Conservation (phyloP, 2,888 invertebrate genomes). For the Cephalotes varians region DNA sequence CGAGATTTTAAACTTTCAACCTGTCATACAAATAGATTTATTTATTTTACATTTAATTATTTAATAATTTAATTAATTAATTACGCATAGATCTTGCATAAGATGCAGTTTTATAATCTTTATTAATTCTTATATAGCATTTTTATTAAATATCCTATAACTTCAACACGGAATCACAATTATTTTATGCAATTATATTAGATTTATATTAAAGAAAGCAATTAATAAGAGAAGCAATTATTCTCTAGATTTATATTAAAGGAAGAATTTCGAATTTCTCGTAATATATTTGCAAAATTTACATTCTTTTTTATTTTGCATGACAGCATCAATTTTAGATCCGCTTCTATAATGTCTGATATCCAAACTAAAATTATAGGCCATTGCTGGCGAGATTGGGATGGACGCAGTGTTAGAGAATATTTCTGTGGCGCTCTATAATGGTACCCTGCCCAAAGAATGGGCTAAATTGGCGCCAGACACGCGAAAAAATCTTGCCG, state of each 20-base stretch:
- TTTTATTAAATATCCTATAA: not conserved
- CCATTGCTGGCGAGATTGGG: slow-evolving; percentile 96
- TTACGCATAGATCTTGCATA: not conserved
- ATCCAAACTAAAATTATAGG: slow-evolving; percentile 85
- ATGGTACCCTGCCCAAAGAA: slow-evolving; percentile 92
- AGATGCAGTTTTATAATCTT: not conserved
- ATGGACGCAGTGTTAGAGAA: slow-evolving; percentile 95
- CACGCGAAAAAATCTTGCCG: slow-evolving; percentile 94
- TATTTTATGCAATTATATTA: not conserved
- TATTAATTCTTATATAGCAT: not conserved
- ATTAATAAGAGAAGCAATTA: too few species aligned
- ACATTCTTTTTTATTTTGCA: not conserved
- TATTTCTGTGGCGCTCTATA: slow-evolving; percentile 93
- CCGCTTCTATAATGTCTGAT: not conserved
- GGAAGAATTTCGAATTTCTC: not conserved
- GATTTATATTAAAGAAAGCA: not conserved
- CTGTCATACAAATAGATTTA: not conserved
- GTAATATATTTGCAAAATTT: not conserved
- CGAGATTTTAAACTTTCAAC: not conserved
- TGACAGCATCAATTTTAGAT: not conserved
- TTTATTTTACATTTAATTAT: not conserved
- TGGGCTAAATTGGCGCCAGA: slow-evolving; percentile 95
- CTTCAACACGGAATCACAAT: not conserved
- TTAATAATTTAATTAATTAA: not conserved
- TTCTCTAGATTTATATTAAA: too few species aligned